Evolutionary conservation across 2,888 invertebrate genomes (phyloP).

Genomic region (Netelia melanura): DNA sequence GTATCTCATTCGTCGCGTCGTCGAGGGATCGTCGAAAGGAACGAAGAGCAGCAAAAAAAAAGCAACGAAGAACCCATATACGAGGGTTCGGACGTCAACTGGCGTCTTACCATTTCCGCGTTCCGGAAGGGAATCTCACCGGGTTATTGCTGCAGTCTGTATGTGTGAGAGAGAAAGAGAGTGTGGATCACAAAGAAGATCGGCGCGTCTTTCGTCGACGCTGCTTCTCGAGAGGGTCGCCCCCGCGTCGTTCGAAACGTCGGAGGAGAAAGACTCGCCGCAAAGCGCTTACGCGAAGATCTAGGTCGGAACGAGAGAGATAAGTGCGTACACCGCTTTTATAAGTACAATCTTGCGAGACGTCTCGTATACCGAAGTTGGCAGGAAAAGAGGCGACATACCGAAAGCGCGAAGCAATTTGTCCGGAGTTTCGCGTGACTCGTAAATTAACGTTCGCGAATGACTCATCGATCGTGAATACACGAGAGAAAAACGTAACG

Average conservation of each 20-base stretch:
- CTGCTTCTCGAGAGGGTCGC: slow-evolving; percentile 54
- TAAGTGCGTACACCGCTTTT: slow-evolving; percentile 18
- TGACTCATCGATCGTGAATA: not conserved
- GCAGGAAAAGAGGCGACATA: slow-evolving; percentile 19
- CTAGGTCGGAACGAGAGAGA: slow-evolving; percentile 60
- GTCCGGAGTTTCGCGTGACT: slow-evolving; percentile 16
- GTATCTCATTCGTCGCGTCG: slow-evolving; percentile 55
- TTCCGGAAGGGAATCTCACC: slow-evolving; percentile 62
- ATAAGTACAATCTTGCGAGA: not conserved
- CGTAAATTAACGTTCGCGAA: not conserved
- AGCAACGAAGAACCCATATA: not conserved
- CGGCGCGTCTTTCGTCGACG: slow-evolving; percentile 45
- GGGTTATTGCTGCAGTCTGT: slow-evolving; percentile 42
- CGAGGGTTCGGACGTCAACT: slow-evolving; percentile 13
- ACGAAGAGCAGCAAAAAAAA: slow-evolving; percentile 1
- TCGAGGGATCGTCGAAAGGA: slow-evolving; percentile 19
- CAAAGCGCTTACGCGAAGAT: slow-evolving; percentile 59
- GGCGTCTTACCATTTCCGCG: slow-evolving; percentile 56
- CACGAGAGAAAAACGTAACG: too few relatives aligned
- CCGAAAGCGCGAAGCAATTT: slow-evolving; percentile 13
- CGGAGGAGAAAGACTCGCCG: slow-evolving; percentile 43
- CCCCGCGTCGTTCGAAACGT: slow-evolving; percentile 39
- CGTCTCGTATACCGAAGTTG: slow-evolving; percentile 9
- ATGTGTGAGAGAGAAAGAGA: slow-evolving; percentile 29
- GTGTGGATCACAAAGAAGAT: slow-evolving; percentile 54